Conservation (phyloP, 2,113 vertebrate species). For the Miniopterus natalensis region DNA sequence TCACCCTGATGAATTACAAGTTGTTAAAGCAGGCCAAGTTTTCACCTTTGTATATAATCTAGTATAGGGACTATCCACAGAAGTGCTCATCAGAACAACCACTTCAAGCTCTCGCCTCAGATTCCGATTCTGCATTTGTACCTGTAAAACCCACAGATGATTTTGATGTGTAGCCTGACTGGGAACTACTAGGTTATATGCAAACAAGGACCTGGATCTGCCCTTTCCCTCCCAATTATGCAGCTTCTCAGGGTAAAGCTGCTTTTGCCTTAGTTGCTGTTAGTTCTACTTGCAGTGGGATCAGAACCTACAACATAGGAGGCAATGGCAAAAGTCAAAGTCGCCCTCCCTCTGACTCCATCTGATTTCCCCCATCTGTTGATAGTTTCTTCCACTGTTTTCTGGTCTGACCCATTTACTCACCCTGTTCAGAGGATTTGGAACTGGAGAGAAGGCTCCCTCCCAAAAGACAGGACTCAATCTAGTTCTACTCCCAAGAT, state of each 20-base stretch:
- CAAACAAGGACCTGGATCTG: background rate
- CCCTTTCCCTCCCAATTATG: background rate
- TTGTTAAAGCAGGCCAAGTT: background rate
- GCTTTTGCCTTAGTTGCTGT: background rate
- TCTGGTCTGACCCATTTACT: background rate
- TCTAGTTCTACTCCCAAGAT: background rate
- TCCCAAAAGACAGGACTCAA: background rate
- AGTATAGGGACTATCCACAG: background rate
- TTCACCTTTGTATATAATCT: background rate
- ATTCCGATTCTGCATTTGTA: background rate
- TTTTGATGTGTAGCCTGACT: background rate
- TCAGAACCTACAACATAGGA: background rate
- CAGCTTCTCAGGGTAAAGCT: background rate
- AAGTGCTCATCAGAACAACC: background rate
- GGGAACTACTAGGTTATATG: background rate
- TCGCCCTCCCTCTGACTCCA: background rate
- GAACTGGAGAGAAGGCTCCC: background rate
- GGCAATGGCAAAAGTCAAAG: background rate
- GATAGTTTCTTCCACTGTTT: slow-evolving; percentile 5
- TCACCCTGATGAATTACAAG: background rate
- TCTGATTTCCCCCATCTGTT: background rate
- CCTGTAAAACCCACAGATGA: background rate
- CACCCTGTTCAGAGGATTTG: background rate
- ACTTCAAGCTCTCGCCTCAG: background rate
- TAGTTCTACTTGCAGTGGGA: background rate